Conservation (phyloP, 2,888 invertebrate species). For the Machimus atricapillus region DNA sequence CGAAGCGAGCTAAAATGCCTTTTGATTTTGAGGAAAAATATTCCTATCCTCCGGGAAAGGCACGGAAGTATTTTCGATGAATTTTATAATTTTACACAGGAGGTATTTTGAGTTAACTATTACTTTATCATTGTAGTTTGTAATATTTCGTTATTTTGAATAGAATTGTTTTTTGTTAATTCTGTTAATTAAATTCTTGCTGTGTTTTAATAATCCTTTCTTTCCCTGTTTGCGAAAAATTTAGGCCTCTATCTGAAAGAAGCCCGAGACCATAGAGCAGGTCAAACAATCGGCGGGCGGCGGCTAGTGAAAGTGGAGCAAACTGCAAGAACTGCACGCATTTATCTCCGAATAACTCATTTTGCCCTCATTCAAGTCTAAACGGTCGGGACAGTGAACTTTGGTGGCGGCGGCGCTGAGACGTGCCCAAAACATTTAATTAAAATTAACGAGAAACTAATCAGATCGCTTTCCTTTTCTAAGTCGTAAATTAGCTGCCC, state of each 20-base stretch:
- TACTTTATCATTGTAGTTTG: too few relatives aligned
- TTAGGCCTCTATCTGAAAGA: neutral
- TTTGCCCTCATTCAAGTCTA: neutral
- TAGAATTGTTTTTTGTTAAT: too few relatives aligned
- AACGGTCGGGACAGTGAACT: neutral
- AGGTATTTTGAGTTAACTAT: too few relatives aligned
- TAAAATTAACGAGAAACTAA: conserved; percentile 2
- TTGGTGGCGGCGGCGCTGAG: neutral
- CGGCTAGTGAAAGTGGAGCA: neutral
- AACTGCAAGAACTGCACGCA: neutral
- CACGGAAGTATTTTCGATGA: conserved; percentile 48
- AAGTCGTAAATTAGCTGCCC: neutral
- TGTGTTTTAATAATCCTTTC: too few relatives aligned
- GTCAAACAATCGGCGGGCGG: neutral
- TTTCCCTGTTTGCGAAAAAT: neutral
- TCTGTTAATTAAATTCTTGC: too few relatives aligned
- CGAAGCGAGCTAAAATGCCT: conserved; percentile 52
- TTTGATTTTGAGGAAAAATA: conserved; percentile 49
- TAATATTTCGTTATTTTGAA: too few relatives aligned
- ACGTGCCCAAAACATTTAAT: conserved; percentile 4
- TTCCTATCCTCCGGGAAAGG: conserved; percentile 47
- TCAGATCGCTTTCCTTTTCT: conserved; percentile 8
- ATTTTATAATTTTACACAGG: conserved; percentile 48
- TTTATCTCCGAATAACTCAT: neutral
- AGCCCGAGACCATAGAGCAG: neutral